These are phyloP conservation scores for Drosophila colorata DNA, from an alignment of 2,888 invertebrate species.

Conservation along the genomic window DNA sequence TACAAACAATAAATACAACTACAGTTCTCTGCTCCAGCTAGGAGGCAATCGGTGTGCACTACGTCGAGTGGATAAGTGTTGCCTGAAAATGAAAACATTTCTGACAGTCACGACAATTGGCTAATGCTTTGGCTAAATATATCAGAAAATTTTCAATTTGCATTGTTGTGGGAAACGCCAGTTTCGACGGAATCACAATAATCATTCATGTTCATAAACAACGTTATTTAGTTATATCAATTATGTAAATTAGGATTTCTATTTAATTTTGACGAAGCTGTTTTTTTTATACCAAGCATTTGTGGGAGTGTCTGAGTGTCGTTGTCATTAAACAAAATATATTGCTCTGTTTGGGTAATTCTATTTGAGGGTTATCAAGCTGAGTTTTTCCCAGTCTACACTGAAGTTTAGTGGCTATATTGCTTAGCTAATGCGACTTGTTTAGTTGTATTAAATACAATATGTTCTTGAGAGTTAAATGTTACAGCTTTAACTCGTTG, in stretches of 20 bases:
- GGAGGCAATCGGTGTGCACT: conserved; percentile 40
- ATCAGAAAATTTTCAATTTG: not conserved
- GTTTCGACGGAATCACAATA: conserved; percentile 50
- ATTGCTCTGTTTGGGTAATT: not conserved
- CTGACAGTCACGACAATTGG: conserved; percentile 57
- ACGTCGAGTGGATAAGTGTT: conserved; percentile 12
- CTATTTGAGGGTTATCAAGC: conserved; percentile 8
- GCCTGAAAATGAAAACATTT: conserved; percentile 20
- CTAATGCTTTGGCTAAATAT: conserved; percentile 8
- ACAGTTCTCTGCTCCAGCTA: conserved; percentile 10
- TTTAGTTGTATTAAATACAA: too few relatives aligned
- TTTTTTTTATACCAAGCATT: conserved; percentile 1
- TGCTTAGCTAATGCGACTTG: not conserved
- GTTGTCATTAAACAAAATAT: conserved; percentile 13
- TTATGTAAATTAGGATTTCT: conserved; percentile 31
- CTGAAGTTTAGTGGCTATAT: not conserved
- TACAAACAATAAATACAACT: conserved; percentile 11
- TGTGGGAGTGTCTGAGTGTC: conserved; percentile 10
- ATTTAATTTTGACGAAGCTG: conserved; percentile 3
- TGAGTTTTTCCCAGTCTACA: conserved; percentile 13
- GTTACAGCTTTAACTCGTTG: too few relatives aligned
- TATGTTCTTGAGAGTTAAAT: not conserved
- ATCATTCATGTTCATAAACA: conserved; percentile 41
- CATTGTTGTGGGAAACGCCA: conserved; percentile 24
- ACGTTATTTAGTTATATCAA: conserved; percentile 1